Evolutionary conservation across 2,888 invertebrate genomes (phyloP).

Genomic region (Stegophylla sp.): DNA sequence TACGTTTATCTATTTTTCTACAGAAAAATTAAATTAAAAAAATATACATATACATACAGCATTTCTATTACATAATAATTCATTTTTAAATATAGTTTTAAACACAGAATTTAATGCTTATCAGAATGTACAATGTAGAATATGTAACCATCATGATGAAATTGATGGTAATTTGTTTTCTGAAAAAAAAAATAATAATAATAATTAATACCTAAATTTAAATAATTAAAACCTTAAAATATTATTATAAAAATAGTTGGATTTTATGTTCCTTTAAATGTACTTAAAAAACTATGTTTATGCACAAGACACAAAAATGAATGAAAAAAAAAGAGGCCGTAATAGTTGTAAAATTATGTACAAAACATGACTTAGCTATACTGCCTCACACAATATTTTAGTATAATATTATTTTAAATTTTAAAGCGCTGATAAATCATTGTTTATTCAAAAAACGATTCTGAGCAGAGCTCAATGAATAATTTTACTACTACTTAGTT

Average conservation of each 20-base stretch:
- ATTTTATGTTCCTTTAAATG: no score
- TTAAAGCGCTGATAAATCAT: no score
- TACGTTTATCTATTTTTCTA: slow-evolving; percentile 44
- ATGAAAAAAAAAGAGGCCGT: no score
- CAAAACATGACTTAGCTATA: no score
- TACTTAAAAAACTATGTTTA: no score
- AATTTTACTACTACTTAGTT: no score
- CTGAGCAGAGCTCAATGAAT: no score
- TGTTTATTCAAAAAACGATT: no score
- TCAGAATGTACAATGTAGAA: slow-evolving; percentile 12
- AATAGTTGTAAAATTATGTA: no score
- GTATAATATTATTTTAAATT: no score
- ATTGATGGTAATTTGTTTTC: slow-evolving; percentile 16
- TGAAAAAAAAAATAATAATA: slow-evolving; percentile 31
- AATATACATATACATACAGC: slow-evolving; percentile 55
- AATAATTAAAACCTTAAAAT: background rate
- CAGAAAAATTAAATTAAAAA: slow-evolving; percentile 34
- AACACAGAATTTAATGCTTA: slow-evolving; percentile 10
- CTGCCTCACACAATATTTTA: no score
- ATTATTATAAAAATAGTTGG: no score
- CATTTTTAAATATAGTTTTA: slow-evolving; percentile 31
- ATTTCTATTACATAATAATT: slow-evolving; percentile 49
- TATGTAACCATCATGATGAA: background rate
- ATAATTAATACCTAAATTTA: background rate
- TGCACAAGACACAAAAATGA: background rate